Evolutionary conservation across 2,113 vertebrate species (phyloP), one percentile per base, ranked within the genome.

Genomic region (Eptesicus fuscus): DNA sequence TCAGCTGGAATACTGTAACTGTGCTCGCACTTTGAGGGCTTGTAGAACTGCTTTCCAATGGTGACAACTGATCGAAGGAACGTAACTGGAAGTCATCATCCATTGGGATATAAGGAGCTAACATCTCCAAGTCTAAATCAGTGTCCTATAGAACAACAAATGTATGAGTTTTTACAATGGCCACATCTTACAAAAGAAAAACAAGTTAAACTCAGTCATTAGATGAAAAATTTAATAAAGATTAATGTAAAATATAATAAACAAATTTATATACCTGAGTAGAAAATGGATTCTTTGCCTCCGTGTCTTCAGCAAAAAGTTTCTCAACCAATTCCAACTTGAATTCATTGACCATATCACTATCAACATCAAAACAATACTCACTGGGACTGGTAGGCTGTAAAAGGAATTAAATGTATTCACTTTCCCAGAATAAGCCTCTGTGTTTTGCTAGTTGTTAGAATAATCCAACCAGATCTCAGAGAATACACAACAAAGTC

Each of bases 71-170:
- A 91, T 99, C 98, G 9, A 99, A 98, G 83, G 98, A 99, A 61
- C 99, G 99, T 93, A 99, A 98, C 98, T 99, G 99, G 98, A 99
- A 99, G 96, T 99, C 99, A 25, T 99, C 99, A 53, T 99, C 99
- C 99, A 99, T 99, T 56, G 99, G 99, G 97, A 99, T 99, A 95
- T 99, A 99, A 22, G 99, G 99, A 79, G 99, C 99, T 86, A 99
- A 97, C 99, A 99, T 99, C 97, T 99, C 99, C 98, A 99, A 98
- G 93, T 99, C 99, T 97, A 99, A 98, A 97, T 99, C 99, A 3
- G 98, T 98, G 96, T 98, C 98, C 98, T 99, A 84, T 40, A 98
- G 93, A 91, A 88, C 0, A 4, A 94, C 35, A 97, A 83, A 92
- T 22, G 77, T 0, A 51, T 47, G 44, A 84, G 4, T 90, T 88